Percentiles rank a stretch among this genome's conserved stretches.
Conservation (phyloP, 2,797 vertebrate species). For the Xiphorhynchus erythropygius region DNA sequence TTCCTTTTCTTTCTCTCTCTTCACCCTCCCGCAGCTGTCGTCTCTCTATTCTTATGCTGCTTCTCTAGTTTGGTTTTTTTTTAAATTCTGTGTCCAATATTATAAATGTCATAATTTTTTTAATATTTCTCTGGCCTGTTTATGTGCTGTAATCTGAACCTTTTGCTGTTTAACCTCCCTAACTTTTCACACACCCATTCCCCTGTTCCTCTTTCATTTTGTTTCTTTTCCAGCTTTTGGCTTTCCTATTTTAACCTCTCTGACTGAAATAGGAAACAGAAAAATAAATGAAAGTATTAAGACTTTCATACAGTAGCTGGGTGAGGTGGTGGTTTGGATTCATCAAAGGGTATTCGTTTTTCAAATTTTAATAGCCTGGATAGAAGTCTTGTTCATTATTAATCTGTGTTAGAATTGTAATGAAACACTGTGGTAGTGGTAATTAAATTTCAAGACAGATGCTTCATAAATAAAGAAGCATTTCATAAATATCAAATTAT, state of each 20-base stretch:
- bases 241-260: constrained; percentile 44
- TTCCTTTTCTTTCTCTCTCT: constrained; percentile 18
- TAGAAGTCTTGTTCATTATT: constrained; percentile 56
- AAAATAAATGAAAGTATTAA: constrained; percentile 29
- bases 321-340: constrained; percentile 29
- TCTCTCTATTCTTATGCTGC: constrained; percentile 47
- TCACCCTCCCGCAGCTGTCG: constrained; percentile 63
- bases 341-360: constrained; percentile 19
- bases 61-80: constrained; percentile 22
- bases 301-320: constrained; percentile 46
- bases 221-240: constrained; percentile 21
- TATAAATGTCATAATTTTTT: constrained; percentile 41
- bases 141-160: constrained; percentile 41
- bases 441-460: constrained; percentile 41
- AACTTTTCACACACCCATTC: constrained; percentile 64
- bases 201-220: constrained; percentile 18
- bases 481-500: constrained; percentile 70
- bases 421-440: constrained; percentile 11
- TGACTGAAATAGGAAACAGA: constrained; percentile 35
- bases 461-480: constrained; percentile 58
- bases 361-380: constrained; percentile 52
- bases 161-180: constrained; percentile 44
- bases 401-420: constrained; percentile 35
- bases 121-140: constrained; percentile 45
- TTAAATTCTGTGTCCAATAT: constrained; percentile 54